phyloP scores from a whole-genome alignment of 2,888 invertebrate genomes.

The Sipunculus nudus region DNA sequence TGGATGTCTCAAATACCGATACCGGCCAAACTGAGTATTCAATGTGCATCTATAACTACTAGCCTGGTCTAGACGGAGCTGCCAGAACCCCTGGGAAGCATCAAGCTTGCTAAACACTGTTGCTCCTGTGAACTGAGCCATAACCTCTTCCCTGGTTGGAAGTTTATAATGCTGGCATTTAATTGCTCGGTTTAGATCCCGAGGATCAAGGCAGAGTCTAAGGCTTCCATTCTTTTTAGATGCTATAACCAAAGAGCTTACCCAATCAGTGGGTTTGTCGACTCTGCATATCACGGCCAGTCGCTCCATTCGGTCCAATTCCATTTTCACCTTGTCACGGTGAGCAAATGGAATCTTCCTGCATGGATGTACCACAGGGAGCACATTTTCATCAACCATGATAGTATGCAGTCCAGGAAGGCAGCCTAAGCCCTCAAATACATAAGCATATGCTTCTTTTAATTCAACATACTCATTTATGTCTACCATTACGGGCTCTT shows the following conservation, averaged over 20 bases:
- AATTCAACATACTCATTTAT: too few relatives aligned
- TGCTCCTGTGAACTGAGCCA: constrained; percentile 28
- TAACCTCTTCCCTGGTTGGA: constrained; percentile 38
- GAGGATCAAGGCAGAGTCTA: constrained; percentile 40
- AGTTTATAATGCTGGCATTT: constrained; percentile 36
- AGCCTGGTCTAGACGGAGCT: constrained; percentile 27
- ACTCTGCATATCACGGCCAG: constrained; percentile 33
- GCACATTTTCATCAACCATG: constrained; percentile 19
- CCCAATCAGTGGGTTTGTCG: constrained; percentile 42
- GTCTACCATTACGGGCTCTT: too few relatives aligned
- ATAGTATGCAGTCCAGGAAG: constrained; percentile 30
- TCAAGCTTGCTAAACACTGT: constrained; percentile 34
- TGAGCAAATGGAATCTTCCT: constrained; percentile 34
- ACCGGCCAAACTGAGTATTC: constrained; percentile 35
- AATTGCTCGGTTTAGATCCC: constrained; percentile 38
- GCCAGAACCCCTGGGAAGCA: constrained; percentile 38
- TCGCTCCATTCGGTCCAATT: constrained; percentile 30
- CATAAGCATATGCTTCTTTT: too few relatives aligned
- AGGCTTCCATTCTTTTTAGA: constrained; percentile 36
- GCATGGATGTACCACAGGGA: constrained; percentile 35
- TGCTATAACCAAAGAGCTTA: constrained; percentile 37
- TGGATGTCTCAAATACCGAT: constrained; percentile 13
- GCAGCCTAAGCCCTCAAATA: constrained; percentile 37
- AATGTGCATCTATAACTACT: constrained; percentile 20
- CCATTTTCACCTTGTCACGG: constrained; percentile 29